Base-by-base conservation (phyloP, 92 coral and sea anemone species). In the Scolanthus callimorphus region DNA sequence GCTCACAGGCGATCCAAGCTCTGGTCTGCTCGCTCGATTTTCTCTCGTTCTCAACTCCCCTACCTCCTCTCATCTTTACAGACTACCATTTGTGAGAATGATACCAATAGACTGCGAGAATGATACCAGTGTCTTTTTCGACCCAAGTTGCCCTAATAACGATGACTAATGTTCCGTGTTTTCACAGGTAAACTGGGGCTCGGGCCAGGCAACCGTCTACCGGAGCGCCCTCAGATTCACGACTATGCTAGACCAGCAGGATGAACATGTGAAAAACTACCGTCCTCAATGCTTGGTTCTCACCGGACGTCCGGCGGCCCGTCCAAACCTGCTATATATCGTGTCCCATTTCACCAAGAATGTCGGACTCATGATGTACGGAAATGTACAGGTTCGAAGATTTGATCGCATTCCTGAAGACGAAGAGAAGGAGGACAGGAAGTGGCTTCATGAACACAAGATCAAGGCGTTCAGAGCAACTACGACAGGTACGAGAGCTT, bases 221-320 rank as follows among this genome's bases (percentile, higher is more conserved):
- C 80, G 80, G 61, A 85, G 86, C 1, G 91, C 89, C 1, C 88
- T 94, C 27, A 80, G 84, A 30, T 81, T 76, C 75, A 74, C 80
- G 28, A 71, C 61, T 56, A 76, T 79, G 34, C 85, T 89, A 24
- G 91, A 89, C 15, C 69, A 61, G 20, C 85, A 85, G 21, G 96
- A 69, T 13, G 96, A 94, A 20, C 99, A 94, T 45, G 99, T 94
- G 63, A 94, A 94, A 79, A 94, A 94, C 79, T 94, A 77, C 50
- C 96, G 99, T 11, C 99, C 99, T 25, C 96, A 94, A 69, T 94
- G 96, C 67, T 73, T 94, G 26, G 99, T 82, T 17, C 74, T 94
- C 31, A 67, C 90, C 0, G 99, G 99, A 6, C 78, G 78, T 20
- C 99, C 90, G 0, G 67, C 67, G 38, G 60, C 49, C 21, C 81